Conservation (phyloP, 1,140 invertebrate genomes). For the Holotrichia oblita region DNA sequence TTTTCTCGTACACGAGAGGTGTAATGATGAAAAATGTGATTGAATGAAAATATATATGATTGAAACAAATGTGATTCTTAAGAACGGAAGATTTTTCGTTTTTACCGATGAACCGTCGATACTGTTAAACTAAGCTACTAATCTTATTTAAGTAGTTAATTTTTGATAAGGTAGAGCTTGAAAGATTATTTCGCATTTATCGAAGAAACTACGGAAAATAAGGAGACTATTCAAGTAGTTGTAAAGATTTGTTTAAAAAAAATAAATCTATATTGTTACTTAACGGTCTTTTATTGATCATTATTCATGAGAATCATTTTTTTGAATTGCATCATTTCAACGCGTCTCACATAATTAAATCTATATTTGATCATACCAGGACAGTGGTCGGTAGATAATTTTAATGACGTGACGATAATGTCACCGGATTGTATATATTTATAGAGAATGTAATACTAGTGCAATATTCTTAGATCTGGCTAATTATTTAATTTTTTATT, state of each 20-base stretch:
- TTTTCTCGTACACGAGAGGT: conserved; percentile 3
- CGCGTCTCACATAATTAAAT: not conserved
- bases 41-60: not conserved
- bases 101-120: conserved; percentile 16
- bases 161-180: conserved; percentile 12
- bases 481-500: no score
- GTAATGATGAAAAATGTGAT: not conserved
- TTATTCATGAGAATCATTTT: conserved; percentile 23
- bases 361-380: not conserved
- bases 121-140: conserved; percentile 1
- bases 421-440: no score
- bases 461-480: no score
- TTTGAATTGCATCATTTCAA: not conserved
- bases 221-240: not conserved
- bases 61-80: not conserved
- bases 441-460: no score
- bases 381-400: not conserved
- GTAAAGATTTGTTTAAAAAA: conserved; percentile 15
- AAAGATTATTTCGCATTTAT: not conserved
- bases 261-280: conserved; percentile 36
- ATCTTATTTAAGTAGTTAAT: conserved; percentile 12
- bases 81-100: not conserved
- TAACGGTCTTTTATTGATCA: conserved; percentile 28
- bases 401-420: no score
- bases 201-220: not conserved